These are phyloP conservation scores for Lycaon pictus DNA, from an alignment of 2,113 vertebrate species.

Conservation along the genomic window DNA sequence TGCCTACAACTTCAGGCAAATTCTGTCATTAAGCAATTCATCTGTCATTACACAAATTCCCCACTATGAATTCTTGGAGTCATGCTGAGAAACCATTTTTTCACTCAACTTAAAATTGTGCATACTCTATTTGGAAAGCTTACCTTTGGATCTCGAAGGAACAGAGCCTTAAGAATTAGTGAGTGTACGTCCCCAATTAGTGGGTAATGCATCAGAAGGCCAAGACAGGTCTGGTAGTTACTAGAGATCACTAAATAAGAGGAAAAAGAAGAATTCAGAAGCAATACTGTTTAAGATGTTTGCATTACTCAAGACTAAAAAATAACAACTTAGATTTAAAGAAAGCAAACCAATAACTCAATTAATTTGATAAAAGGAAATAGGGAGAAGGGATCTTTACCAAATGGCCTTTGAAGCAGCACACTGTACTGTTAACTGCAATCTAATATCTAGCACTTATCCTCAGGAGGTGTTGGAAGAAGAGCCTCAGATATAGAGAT, in stretches of 20 bases:
- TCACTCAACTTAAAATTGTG: not conserved
- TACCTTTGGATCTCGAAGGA: slow-evolving; percentile 99
- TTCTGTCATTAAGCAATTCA: slow-evolving; percentile 25
- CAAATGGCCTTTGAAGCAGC: not conserved
- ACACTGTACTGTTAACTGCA: not conserved
- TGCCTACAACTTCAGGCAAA: slow-evolving; percentile 32
- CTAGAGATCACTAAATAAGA: slow-evolving; percentile 95
- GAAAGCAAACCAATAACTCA: slow-evolving; percentile 20
- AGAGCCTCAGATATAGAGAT: not conserved
- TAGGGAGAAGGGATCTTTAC: not conserved
- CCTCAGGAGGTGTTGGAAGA: not conserved
- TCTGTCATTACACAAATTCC: not conserved
- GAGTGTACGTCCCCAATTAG: slow-evolving; percentile 95
- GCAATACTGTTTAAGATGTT: not conserved
- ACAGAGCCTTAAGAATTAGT: slow-evolving; percentile 97
- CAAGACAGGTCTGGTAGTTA: slow-evolving; percentile 99
- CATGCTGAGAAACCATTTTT: slow-evolving; percentile 39
- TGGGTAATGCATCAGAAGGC: slow-evolving; percentile 99
- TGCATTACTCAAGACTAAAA: not conserved
- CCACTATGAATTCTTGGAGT: slow-evolving; percentile 40
- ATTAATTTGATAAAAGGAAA: not conserved
- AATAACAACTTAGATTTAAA: slow-evolving; percentile 28
- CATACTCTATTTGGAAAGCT: not conserved
- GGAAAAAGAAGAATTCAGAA: slow-evolving; percentile 56
- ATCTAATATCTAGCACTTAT: not conserved